These are phyloP conservation scores for Tetragnatha versicolor DNA, from an alignment of 1,140 invertebrate species.

Conservation along the genomic window DNA sequence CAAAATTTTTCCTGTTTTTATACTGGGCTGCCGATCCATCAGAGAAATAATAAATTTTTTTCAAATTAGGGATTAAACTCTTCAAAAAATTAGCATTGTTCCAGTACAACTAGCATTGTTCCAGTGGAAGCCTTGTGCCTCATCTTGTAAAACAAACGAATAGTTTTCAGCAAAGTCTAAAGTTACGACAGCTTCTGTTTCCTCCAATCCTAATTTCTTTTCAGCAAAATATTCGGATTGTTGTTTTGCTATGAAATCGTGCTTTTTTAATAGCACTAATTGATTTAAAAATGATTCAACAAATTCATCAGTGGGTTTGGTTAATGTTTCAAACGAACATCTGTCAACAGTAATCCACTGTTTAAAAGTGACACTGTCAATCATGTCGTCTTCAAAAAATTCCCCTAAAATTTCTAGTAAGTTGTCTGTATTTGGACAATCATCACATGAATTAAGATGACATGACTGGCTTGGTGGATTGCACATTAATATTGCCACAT, in stretches of 20 bases:
- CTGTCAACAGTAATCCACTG: constrained; percentile 23
- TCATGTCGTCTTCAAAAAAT: constrained; percentile 11
- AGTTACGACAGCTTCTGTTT: no score
- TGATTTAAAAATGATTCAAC: constrained; percentile 1
- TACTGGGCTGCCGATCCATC: no score
- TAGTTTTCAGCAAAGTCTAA: constrained; percentile 59
- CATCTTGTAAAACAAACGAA: constrained; percentile 57
- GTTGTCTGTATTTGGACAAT: neutral
- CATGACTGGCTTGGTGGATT: constrained; percentile 8
- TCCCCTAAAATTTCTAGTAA: neutral
- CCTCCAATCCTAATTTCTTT: no score
- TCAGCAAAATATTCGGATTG: no score
- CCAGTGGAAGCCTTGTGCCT: constrained; percentile 57
- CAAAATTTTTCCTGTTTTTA: no score
- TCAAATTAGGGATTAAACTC: no score
- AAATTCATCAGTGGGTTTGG: constrained; percentile 11
- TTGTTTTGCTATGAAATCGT: constrained; percentile 7
- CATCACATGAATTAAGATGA: constrained; percentile 3
- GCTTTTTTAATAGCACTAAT: neutral
- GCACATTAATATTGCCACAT: constrained; percentile 5
- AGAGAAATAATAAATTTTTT: no score
- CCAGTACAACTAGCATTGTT: constrained; percentile 56
- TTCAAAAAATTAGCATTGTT: constrained; percentile 52
- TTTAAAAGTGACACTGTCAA: constrained; percentile 5
- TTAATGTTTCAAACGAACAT: neutral